phyloP scores from a whole-genome alignment of 2,888 invertebrate genomes.

The Microctonus hyperodae region DNA sequence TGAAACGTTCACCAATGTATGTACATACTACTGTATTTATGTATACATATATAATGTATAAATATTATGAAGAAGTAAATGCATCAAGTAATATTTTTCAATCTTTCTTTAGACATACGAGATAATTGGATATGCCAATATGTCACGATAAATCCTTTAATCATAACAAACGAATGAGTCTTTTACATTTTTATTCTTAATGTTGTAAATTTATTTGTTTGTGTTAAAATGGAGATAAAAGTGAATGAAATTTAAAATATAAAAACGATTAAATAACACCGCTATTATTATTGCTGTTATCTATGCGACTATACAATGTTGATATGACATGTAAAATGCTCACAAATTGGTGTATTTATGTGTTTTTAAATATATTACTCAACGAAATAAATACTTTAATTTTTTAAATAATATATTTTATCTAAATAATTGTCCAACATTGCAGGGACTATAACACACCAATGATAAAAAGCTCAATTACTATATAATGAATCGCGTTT shows the following conservation, averaged over 20 bases:
- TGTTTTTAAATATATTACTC: background rate
- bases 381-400: background rate
- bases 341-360: background rate
- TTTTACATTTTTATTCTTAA: background rate
- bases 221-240: background rate
- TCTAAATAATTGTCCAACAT: background rate
- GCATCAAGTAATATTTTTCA: background rate
- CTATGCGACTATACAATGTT: background rate
- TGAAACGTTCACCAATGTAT: constrained; percentile 41
- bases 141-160: constrained; percentile 9
- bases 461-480: background rate
- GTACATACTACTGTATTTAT: no score
- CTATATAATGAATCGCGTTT: no score
- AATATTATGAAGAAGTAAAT: constrained; percentile 7
- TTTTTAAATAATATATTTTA: background rate
- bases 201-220: background rate
- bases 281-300: background rate
- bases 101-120: background rate
- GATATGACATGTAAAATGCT: background rate
- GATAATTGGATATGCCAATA: constrained; percentile 15
- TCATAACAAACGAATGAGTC: constrained; percentile 11
- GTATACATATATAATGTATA: constrained; percentile 1
- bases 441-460: background rate
- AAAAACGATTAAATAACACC: background rate
- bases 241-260: background rate